Conservation (phyloP, 2,888 invertebrate genomes). For the Amblyjoppa proteus region DNA sequence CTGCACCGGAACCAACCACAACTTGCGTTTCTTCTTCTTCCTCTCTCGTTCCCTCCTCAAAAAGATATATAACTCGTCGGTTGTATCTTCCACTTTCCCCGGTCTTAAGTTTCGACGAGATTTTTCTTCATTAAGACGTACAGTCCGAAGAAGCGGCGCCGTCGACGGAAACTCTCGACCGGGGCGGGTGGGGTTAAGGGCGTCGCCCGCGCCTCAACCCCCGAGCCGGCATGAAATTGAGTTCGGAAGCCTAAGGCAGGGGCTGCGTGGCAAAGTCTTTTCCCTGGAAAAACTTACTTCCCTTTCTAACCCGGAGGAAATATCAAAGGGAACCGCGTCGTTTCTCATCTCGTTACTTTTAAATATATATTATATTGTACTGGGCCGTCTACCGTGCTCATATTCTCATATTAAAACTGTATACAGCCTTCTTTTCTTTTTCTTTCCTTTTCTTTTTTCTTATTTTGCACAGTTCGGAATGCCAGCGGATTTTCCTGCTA, state of each 20-base stretch:
- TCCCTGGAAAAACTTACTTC: constrained; percentile 60
- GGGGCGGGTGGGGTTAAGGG: constrained; percentile 26
- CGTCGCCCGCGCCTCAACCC: constrained; percentile 30
- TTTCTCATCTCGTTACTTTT: constrained; percentile 48
- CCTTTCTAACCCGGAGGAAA: constrained; percentile 45
- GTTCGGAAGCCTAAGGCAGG: constrained; percentile 49
- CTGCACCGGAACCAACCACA: background rate
- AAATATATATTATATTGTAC: constrained; percentile 51
- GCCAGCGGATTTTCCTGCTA: background rate
- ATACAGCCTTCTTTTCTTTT: background rate
- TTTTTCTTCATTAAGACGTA: constrained; percentile 47
- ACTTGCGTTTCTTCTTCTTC: constrained; percentile 2
- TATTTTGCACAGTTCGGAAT: background rate
- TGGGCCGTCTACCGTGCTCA: constrained; percentile 2
- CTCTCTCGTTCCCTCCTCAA: background rate
- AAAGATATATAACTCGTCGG: constrained; percentile 7
- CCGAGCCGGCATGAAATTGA: constrained; percentile 56
- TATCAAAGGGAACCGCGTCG: constrained; percentile 49
- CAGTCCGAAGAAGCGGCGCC: constrained; percentile 26
- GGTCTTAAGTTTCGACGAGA: constrained; percentile 40
- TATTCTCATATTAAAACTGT: constrained; percentile 45
- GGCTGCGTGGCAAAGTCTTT: constrained; percentile 35
- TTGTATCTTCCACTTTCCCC: constrained; percentile 7
- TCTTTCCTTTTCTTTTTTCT: constrained; percentile 10
- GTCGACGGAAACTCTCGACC: constrained; percentile 19